phyloP scores from a whole-genome alignment of 2,113 vertebrate genomes.

The Blennius ocellaris region DNA sequence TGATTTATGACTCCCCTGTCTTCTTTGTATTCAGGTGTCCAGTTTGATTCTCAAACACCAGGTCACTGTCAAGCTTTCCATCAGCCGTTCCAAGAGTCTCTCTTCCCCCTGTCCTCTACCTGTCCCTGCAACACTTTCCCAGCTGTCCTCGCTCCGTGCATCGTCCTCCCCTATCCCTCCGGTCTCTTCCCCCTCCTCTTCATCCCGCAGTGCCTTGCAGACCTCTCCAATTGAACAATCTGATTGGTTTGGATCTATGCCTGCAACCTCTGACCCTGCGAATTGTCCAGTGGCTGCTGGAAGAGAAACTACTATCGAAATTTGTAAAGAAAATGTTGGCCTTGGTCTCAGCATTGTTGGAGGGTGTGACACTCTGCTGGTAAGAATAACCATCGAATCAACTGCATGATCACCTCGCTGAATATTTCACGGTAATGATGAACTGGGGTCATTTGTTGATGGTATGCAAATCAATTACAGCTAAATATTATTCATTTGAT shows the following conservation, averaged over 20 bases:
- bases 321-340: constrained; percentile 90
- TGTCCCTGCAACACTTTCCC: constrained; percentile 14
- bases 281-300: constrained; percentile 90
- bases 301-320: constrained; percentile 91
- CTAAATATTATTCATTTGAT: too few species aligned
- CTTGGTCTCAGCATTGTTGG: constrained; percentile 96
- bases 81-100: constrained; percentile 67
- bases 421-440: too few species aligned
- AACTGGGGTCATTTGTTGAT: too few species aligned
- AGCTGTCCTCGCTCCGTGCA: constrained; percentile 26
- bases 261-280: constrained; percentile 83
- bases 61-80: constrained; percentile 84
- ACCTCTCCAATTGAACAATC: constrained; percentile 54
- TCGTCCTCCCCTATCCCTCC: constrained; percentile 24
- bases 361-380: constrained; percentile 93
- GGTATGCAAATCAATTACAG: too few species aligned
- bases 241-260: constrained; percentile 83
- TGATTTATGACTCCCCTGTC: constrained; percentile 51
- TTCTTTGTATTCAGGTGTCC: constrained; percentile 84
- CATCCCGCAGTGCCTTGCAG: constrained; percentile 22
- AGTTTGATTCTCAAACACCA: constrained; percentile 85
- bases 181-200: constrained; percentile 30
- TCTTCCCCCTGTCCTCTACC: constrained; percentile 18
- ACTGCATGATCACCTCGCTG: too few species aligned
- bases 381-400: constrained; percentile 17